Evolutionary conservation across 2,113 vertebrate genomes (phyloP), one percentile per base, ranked within the genome.

Genomic region (Pterocles orientalis): DNA sequence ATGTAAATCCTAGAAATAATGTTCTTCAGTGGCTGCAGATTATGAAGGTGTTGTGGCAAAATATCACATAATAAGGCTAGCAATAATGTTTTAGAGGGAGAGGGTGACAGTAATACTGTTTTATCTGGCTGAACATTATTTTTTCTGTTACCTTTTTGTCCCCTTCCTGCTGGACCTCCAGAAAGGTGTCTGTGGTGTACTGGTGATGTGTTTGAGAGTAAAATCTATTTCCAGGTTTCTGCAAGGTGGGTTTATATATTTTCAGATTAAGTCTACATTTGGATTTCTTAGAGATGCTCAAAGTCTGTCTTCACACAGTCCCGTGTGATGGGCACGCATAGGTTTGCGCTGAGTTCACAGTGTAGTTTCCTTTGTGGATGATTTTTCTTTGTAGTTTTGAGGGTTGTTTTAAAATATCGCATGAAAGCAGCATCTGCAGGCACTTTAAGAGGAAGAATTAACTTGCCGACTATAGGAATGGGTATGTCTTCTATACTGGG

Each of bases 391-490:
- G 69, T 90, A 76, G 58, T 85, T 92, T 84, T 82, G 58, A 83
- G 19, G 0, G 0, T 82, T 82, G 57, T 56, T 93, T 72, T 79
- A 66, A 82, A 71, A 43, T 45, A 77, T 85, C 8, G 3, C 26
- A n/a, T 51, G 34, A 86, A 90, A 83, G 61, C 34, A 73, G 48
- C 78, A 84, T 95, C 81, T 94, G 82, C 68, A 92, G 82, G 47
- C 71, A 48, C 60, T 93, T 94, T 39, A 64, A 48, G 62, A 82
- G 28, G 58, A 73, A 43, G 33, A 85, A 73, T 92, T 79, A 91
- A 85, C 36, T 92, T 83, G 18, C 33, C 54, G 41, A 43, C n/a
- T 90, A 6, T 48, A 89, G 76, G 60, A 88, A 51, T 0, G 6
- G 19, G 3, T 56, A 73, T 25, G 41, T 65, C 21, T 80, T 83